Evolutionary conservation across 2,113 vertebrate genomes (phyloP), one percentile per base, ranked within the genome.

Genomic region (Oophaga pumilio): DNA sequence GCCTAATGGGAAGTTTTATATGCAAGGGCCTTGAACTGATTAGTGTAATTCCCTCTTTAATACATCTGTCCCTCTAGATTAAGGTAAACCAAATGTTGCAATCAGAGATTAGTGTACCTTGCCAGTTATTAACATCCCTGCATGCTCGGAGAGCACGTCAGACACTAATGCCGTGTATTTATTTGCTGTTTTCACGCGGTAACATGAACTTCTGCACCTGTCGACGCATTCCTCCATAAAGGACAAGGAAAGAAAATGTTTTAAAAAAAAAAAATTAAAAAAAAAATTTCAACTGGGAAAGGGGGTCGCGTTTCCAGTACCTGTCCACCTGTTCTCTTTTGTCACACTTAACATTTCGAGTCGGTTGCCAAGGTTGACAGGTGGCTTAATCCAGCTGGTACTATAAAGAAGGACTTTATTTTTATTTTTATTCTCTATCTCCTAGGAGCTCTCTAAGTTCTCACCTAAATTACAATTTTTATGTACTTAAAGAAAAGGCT

Each of bases 1-100:
- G 96, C 96, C 96, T 96, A 97, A 97, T 96, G 95, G 96, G 95
- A 96, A 96, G 95, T 97, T 96, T 95, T 95, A 96, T 95, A 96
- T 95, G 94, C 94, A 95, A 96, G 96, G 97, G 96, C 96, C 97
- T 97, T 97, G 96, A 97, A 97, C 97, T 98, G 97, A 99, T 99
- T 99, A 98, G 97, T 97, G 97, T 99, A 98, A 99, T 98, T 98
- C 97, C 97, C 96, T 96, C 96, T 97, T 98, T 99, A 99, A 98
- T 98, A 98, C 97, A 99, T 97, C 97, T 97, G 97, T 98, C 97
- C 96, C 95, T 97, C 96, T 96, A 96, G 97, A 97, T 99, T 99
- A 99, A 99, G 97, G 97, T 98, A 98, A 98, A 98, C 97, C 97
- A 97, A 98, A 98, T 98, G 97, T 98, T 98, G 97, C 97, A 97